These are phyloP conservation scores for Poecilia wingei DNA, from an alignment of 2,797 vertebrate species.

Conservation along the genomic window DNA sequence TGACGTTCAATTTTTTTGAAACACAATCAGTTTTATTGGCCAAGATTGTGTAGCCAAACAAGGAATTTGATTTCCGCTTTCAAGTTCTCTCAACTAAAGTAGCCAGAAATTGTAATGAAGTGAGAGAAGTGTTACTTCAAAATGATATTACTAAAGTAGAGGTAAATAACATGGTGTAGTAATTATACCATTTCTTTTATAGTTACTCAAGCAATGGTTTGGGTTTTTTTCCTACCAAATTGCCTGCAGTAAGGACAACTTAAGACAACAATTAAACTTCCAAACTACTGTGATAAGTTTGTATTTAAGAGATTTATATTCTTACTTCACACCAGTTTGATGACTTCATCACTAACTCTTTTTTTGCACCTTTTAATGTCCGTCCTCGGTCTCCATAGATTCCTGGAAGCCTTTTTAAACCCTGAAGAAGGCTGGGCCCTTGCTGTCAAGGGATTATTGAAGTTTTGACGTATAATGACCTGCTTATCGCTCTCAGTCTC, in stretches of 20 bases:
- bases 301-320: background rate
- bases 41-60: background rate
- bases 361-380: constrained; percentile 5
- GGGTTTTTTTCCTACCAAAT: background rate
- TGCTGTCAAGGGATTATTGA: constrained; percentile 70
- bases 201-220: background rate
- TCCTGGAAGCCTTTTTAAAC: constrained; percentile 54
- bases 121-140: background rate
- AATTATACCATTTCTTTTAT: background rate
- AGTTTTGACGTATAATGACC: constrained; percentile 74
- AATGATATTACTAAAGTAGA: background rate
- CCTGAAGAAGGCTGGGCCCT: constrained; percentile 46
- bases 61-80: background rate
- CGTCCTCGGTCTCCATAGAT: constrained; percentile 16
- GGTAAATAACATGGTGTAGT: background rate
- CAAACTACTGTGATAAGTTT: background rate
- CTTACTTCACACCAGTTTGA: background rate
- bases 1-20: too few species aligned
- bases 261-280: background rate
- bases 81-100: background rate
- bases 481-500: constrained; percentile 67
- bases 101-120: background rate
- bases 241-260: background rate
- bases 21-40: too few species aligned
- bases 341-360: constrained; percentile 9